Evolutionary conservation across 2,797 vertebrate species (phyloP).

Genomic region (Salmo trutta): DNA sequence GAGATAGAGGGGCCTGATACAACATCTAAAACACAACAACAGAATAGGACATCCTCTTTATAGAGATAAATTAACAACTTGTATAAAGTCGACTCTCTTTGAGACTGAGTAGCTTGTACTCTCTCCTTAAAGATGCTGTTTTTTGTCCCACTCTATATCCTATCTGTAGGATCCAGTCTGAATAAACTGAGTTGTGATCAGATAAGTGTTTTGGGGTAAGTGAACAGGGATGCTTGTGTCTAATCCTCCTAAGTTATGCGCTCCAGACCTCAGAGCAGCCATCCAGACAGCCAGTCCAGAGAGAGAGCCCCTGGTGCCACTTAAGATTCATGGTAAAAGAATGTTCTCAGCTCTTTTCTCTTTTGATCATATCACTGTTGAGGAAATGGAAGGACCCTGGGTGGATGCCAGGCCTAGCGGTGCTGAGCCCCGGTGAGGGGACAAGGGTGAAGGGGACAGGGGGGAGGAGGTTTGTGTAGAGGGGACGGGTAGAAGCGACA

Average conservation of each 20-base stretch:
- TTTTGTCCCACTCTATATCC: background rate
- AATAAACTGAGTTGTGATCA: slow-evolving; percentile 14
- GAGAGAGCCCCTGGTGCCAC: slow-evolving; percentile 63
- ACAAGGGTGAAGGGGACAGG: slow-evolving; percentile 17
- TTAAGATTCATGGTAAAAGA: slow-evolving; percentile 80
- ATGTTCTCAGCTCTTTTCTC: slow-evolving; percentile 71
- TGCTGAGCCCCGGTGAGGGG: slow-evolving; percentile 44
- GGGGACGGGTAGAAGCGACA: background rate
- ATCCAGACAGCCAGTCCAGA: slow-evolving; percentile 24
- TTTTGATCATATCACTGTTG: slow-evolving; percentile 74
- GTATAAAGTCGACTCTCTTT: background rate
- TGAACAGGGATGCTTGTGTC: slow-evolving; percentile 20
- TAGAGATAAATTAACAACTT: background rate
- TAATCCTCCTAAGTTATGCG: slow-evolving; percentile 50
- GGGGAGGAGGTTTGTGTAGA: slow-evolving; percentile 16
- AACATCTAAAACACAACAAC: background rate
- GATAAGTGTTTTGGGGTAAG: slow-evolving; percentile 43
- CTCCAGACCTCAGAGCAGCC: slow-evolving; percentile 36
- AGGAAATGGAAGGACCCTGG: slow-evolving; percentile 74
- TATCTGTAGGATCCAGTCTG: background rate
- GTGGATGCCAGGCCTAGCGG: slow-evolving; percentile 60
- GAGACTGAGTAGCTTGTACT: background rate
- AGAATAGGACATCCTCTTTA: background rate
- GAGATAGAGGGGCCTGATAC: background rate
- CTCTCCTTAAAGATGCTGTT: background rate